phyloP scores from a whole-genome alignment of 2,113 vertebrate genomes.

The Alligator sinensis region DNA sequence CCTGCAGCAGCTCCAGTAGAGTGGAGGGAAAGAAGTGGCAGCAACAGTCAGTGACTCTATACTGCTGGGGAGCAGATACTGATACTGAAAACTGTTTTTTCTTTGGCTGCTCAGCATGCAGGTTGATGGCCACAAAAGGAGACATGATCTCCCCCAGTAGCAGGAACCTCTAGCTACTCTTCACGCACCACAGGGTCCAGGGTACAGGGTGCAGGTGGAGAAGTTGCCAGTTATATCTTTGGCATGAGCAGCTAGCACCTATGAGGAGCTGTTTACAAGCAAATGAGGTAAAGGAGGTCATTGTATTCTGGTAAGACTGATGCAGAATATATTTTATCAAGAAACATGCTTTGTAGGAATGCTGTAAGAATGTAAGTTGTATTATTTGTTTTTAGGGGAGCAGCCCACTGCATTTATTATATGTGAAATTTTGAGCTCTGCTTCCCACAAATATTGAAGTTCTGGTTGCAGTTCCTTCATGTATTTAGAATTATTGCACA shows the following conservation, averaged over 20 bases:
- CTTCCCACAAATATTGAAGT: background rate
- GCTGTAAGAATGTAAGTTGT: background rate
- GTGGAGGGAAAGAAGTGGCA: too few species aligned
- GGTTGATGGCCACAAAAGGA: too few species aligned
- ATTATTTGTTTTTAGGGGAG: background rate
- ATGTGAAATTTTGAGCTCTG: background rate
- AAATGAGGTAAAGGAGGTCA: background rate
- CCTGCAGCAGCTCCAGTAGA: too few species aligned
- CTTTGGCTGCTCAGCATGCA: too few species aligned
- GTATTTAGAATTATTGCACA: background rate
- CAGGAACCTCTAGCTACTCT: too few species aligned
- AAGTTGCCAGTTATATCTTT: too few species aligned
- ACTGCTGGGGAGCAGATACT: too few species aligned
- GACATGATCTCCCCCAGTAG: too few species aligned
- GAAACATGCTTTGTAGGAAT: background rate
- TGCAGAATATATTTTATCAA: background rate
- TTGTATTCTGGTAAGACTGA: background rate
- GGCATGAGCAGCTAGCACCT: background rate
- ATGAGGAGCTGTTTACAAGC: background rate
- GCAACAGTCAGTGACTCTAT: too few species aligned
- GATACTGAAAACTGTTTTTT: too few species aligned
- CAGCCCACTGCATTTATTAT: background rate
- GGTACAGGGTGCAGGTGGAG: too few species aligned
- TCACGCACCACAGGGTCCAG: too few species aligned
- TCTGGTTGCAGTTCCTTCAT: background rate